A percentile compares a stretch with the other conserved stretches of the same genome.
These are phyloP conservation scores for Brenthis ino DNA, from an alignment of 2,888 invertebrate genomes.

Conservation along the genomic window DNA sequence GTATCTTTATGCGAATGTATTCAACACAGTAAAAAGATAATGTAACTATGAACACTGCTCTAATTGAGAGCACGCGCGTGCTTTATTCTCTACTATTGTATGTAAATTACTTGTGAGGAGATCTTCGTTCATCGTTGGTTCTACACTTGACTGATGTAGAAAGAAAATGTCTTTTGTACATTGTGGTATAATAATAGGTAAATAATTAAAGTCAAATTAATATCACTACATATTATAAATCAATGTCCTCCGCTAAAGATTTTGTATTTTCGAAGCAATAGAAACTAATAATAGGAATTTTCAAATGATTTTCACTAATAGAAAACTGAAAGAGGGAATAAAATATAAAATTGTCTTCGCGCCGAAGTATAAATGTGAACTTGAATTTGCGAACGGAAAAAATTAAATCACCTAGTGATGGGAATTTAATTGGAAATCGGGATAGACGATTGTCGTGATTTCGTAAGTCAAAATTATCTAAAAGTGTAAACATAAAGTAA, in stretches of 20 bases:
- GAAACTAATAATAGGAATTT: too few species aligned
- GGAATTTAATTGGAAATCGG: too few species aligned
- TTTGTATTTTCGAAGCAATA: too few species aligned
- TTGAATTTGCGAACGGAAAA: too few species aligned
- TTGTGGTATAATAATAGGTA: background rate
- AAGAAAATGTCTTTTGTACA: conserved; percentile 19
- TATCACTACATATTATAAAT: too few species aligned
- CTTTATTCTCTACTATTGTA: conserved; percentile 67
- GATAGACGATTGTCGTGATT: conserved; percentile 3
- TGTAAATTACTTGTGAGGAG: conserved; percentile 56
- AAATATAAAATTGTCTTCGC: too few species aligned
- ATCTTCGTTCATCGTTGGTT: conserved; percentile 31
- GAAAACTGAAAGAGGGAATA: too few species aligned
- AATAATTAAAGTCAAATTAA: too few species aligned
- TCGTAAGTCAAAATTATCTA: background rate
- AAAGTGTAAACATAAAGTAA: background rate
- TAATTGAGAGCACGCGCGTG: conserved; percentile 72
- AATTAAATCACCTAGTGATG: too few species aligned
- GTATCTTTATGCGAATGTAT: conserved; percentile 26
- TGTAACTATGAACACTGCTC: conserved; percentile 70
- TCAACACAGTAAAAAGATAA: conserved; percentile 36
- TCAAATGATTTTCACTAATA: too few species aligned
- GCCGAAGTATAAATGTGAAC: too few species aligned
- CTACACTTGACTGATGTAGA: conserved; percentile 26
- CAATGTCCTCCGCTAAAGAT: too few species aligned